phyloP scores from a whole-genome alignment of 2,113 vertebrate species.

The Pampusana beccarii region DNA sequence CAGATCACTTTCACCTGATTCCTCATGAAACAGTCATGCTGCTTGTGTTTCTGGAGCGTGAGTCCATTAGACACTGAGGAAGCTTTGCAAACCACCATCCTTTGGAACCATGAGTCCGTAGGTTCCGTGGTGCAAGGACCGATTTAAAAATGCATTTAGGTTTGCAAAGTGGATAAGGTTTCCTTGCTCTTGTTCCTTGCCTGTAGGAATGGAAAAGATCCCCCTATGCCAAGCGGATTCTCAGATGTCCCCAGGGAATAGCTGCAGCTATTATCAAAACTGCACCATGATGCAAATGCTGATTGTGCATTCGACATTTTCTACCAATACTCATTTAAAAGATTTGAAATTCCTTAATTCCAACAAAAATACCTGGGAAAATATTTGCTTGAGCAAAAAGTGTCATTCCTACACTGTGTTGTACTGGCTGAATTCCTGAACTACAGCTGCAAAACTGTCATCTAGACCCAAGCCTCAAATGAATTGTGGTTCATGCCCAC shows the following conservation, averaged over 20 bases:
- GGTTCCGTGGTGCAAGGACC: not conserved
- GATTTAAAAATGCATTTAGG: not conserved
- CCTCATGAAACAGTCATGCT: no score
- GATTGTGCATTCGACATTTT: not conserved
- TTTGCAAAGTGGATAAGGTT: not conserved
- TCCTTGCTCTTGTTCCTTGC: not conserved
- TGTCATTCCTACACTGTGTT: not conserved
- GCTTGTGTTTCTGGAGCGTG: not conserved
- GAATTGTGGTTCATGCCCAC: not conserved
- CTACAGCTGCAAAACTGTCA: not conserved
- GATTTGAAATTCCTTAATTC: not conserved
- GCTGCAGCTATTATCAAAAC: not conserved
- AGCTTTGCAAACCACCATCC: not conserved
- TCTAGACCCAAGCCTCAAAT: not conserved
- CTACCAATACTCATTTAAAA: no score
- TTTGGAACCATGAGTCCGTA: not conserved
- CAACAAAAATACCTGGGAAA: not conserved
- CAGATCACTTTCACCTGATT: not conserved
- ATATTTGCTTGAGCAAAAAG: not conserved
- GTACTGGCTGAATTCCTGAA: not conserved
- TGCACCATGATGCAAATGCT: not conserved
- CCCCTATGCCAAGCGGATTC: not conserved
- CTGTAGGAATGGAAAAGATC: not conserved
- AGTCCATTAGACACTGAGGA: not conserved
- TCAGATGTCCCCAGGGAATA: not conserved